Conservation (phyloP, 2,113 vertebrate species). For the Leptobrachium leishanense region DNA sequence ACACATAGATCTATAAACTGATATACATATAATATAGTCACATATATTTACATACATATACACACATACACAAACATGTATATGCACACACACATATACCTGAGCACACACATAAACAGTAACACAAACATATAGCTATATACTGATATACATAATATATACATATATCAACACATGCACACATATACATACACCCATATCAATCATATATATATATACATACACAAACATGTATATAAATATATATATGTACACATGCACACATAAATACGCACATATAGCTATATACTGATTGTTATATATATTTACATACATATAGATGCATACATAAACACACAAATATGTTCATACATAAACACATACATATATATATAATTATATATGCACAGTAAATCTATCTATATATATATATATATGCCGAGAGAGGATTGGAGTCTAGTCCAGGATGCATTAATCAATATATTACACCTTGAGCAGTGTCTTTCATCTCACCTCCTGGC, state of each 20-base stretch:
- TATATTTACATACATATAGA: not conserved
- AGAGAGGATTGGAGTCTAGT: not conserved
- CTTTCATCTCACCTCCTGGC: slow-evolving; percentile 42
- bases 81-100: too few species aligned
- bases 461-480: slow-evolving; percentile 8
- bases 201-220: not conserved
- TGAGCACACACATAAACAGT: too few species aligned
- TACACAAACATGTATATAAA: not conserved
- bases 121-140: too few species aligned
- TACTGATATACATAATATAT: not conserved
- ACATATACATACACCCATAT: too few species aligned
- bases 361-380: not conserved
- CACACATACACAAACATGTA: too few species aligned
- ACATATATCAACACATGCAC: not conserved
- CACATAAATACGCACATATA: not conserved
- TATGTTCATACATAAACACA: too few species aligned
- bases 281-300: not conserved
- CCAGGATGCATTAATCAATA: slow-evolving; percentile 27
- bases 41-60: too few species aligned
- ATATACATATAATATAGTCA: too few species aligned
- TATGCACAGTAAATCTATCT: not conserved
- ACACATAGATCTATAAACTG: too few species aligned
- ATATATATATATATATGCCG: not conserved
- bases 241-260: not conserved
- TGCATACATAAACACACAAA: not conserved